A percentile compares a stretch with the other conserved stretches of the same genome.
phyloP scores from a whole-genome alignment of 2,113 vertebrate species.

The Myotis yumanensis region DNA sequence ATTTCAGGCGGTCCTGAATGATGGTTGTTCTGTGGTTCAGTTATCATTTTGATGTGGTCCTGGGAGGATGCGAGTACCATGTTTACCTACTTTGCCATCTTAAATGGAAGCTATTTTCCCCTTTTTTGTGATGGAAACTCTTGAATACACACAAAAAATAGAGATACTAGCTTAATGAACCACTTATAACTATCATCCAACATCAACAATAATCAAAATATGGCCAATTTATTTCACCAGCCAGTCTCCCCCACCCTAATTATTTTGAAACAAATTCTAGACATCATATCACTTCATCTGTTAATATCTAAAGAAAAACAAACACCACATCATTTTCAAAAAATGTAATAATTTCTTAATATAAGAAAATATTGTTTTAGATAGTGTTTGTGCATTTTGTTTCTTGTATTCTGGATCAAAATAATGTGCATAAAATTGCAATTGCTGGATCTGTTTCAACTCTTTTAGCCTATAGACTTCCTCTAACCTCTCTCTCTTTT shows the following conservation, averaged over 20 bases:
- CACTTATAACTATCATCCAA: background rate
- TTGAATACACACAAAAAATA: background rate
- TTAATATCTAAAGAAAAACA: background rate
- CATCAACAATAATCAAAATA: background rate
- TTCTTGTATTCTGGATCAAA: background rate
- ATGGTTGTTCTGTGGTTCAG: background rate
- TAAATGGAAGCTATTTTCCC: background rate
- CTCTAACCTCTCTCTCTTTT: background rate
- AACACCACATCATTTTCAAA: background rate
- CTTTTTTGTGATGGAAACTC: background rate
- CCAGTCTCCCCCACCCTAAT: background rate
- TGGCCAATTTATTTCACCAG: background rate
- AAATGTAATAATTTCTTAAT: background rate
- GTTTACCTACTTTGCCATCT: background rate
- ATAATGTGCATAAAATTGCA: background rate
- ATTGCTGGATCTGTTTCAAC: background rate
- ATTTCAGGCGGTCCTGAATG: background rate
- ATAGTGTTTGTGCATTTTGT: background rate
- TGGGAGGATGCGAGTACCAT: background rate
- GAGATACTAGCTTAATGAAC: background rate
- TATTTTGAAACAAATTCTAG: background rate
- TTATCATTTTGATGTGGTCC: background rate
- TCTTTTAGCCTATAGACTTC: background rate
- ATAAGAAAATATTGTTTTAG: background rate
- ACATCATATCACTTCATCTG: background rate